Conservation (phyloP, 1,140 invertebrate genomes). For the Camponotus vicinus region DNA sequence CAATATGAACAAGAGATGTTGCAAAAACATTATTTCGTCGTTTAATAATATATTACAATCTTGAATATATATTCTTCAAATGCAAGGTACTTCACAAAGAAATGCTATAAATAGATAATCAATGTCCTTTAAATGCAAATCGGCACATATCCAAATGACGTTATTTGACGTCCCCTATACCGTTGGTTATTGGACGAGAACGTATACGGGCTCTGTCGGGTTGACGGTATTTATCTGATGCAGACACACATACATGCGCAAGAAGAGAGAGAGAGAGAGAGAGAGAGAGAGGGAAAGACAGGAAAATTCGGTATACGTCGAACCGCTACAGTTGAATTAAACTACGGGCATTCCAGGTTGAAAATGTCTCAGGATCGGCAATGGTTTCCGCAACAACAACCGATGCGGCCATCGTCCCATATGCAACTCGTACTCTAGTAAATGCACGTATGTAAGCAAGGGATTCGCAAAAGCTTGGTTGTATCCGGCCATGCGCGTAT, state of each 20-base stretch:
- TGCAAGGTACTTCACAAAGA: background rate
- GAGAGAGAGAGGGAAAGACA: background rate
- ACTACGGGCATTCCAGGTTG: constrained; percentile 43
- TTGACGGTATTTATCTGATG: constrained; percentile 36
- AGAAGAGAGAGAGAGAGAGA: background rate
- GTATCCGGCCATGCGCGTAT: constrained; percentile 42
- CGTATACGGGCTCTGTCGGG: constrained; percentile 24
- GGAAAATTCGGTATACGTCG: constrained; percentile 42
- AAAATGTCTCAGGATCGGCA: constrained; percentile 60
- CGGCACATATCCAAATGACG: constrained; percentile 44
- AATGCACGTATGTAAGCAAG: constrained; percentile 36
- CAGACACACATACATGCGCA: too few relatives aligned
- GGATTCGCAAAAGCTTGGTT: constrained; percentile 14
- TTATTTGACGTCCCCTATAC: constrained; percentile 49
- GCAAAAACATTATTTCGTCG: background rate
- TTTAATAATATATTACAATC: background rate
- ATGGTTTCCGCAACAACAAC: constrained; percentile 46
- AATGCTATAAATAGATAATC: constrained; percentile 17
- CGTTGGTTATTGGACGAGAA: constrained; percentile 39
- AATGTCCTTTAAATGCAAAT: constrained; percentile 44
- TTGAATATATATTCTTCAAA: background rate
- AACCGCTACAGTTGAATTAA: constrained; percentile 48
- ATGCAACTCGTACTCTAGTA: constrained; percentile 25
- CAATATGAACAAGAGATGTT: background rate
- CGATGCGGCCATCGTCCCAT: constrained; percentile 23